Evolutionary conservation across 2,888 invertebrate species (phyloP), one percentile per base, ranked within the genome.

Genomic region (Leptopilina syphax): DNA sequence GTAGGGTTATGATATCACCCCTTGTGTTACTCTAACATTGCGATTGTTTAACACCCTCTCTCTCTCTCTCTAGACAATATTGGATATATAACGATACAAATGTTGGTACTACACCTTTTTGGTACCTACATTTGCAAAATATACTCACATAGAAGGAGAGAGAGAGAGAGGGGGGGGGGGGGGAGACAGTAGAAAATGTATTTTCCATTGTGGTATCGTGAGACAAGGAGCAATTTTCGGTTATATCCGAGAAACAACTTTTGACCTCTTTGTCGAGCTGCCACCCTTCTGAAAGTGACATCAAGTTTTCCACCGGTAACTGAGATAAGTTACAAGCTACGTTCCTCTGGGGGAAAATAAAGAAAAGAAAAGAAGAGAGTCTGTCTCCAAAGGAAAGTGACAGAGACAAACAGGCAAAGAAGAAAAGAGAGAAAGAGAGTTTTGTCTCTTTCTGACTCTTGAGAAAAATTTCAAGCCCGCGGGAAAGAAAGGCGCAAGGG

Each of bases 241-340:
- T 54, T 7, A 47, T 47, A 34, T 8, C 27, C 12, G 27, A 9
- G 27, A 34, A 54, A 27, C 70, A 73, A 27, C 54, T 73, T 54
- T 54, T 27, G 34, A 54, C 34, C 54, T 73, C 54, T 73, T 73
- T 34, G 70, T 73, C 27, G 54, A 12, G 54, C 34, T 34, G 24
- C 54, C 27, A 50, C 70, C 50, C 70, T 27, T 27, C 54, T 73
- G 54, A 73, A 73, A 73, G 70, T 73, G 54, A 34, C 57, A 34
- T 73, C 54, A 73, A 73, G 54, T 73, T 73, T 73, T 73, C 70
- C 50, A 54, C 54, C 70, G 34, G 70, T 73, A 73, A 54, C 70
- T 34, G 50, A 73, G 70, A 73, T 73, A 73, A 73, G 54, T 73
- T 57, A 73, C 27, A 27, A 73, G 27, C 13, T 27, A 34, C 54